A percentile compares a stretch with the other conserved stretches of the same genome.
Conservation (phyloP, 1,140 invertebrate genomes). For the Homarus americanus region DNA sequence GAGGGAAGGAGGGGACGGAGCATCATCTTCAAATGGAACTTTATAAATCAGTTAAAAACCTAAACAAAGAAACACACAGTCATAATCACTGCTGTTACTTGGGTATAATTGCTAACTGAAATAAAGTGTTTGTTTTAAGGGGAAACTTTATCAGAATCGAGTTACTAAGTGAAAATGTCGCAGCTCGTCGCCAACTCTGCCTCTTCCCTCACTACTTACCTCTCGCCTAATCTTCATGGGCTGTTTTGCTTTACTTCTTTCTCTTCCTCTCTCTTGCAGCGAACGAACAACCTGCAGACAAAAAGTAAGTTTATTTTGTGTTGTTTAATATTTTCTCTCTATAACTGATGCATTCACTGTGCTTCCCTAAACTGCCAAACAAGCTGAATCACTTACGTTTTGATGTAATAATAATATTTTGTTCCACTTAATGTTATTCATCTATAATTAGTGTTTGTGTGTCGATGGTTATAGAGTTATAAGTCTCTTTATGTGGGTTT, state of each 20-base stretch:
- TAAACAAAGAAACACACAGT: no score
- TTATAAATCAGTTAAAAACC: no score
- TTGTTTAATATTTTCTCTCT: slow-evolving; percentile 1
- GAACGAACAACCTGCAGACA: slow-evolving; percentile 13
- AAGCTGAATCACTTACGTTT: neutral
- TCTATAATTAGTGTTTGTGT: no score
- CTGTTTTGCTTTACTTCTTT: slow-evolving; percentile 12
- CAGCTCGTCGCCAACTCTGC: neutral
- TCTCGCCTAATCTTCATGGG: slow-evolving; percentile 14
- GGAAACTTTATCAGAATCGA: no score
- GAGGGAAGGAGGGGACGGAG: neutral
- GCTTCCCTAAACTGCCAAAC: neutral
- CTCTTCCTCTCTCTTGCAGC: slow-evolving; percentile 44
- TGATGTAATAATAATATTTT: neutral
- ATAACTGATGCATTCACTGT: slow-evolving; percentile 4
- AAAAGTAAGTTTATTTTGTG: slow-evolving; percentile 23
- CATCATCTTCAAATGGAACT: no score
- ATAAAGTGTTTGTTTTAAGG: no score
- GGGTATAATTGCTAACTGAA: no score
- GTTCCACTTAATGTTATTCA: neutral
- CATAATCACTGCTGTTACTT: no score
- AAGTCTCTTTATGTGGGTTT: no score
- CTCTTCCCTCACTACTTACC: neutral
- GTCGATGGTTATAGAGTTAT: no score
- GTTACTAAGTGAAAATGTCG: no score